Percentiles rank a stretch among this genome's conserved stretches.
phyloP scores from a whole-genome alignment of 1,140 invertebrate genomes.

The Leptinotarsa defecta region DNA sequence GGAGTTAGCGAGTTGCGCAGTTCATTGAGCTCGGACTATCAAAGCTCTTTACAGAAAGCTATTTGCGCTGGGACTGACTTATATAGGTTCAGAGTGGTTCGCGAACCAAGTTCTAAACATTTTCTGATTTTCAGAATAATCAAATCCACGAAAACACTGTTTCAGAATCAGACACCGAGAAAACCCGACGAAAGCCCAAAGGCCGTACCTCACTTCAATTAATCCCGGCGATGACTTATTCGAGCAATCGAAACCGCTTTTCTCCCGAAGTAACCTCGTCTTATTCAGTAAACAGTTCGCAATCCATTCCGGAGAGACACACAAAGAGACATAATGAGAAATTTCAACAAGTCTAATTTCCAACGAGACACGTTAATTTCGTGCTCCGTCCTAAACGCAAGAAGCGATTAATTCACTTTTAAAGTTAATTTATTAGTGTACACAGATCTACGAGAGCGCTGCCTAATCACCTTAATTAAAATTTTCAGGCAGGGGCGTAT shows the following conservation, averaged over 20 bases:
- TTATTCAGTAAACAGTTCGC: constrained; percentile 4
- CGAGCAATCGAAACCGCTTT: constrained; percentile 4
- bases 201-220: background rate
- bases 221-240: background rate
- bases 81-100: no score
- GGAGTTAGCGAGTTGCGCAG: no score
- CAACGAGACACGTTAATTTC: constrained; percentile 48
- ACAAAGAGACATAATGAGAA: constrained; percentile 47
- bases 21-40: no score
- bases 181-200: background rate
- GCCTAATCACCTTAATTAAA: constrained; percentile 57
- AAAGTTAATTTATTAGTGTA: constrained; percentile 57
- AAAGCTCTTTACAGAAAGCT: no score
- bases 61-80: no score
- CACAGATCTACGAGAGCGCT: constrained; percentile 46
- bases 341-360: constrained; percentile 50
- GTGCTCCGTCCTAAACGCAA: constrained; percentile 53
- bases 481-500: constrained; percentile 34
- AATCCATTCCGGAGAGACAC: constrained; percentile 14
- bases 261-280: background rate
- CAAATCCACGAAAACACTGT: no score
- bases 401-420: constrained; percentile 56
- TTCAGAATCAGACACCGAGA: background rate
- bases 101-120: no score
- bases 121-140: no score